Base-by-base conservation (phyloP, 2,113 vertebrate species). In the Gallinago jamesoni region DNA sequence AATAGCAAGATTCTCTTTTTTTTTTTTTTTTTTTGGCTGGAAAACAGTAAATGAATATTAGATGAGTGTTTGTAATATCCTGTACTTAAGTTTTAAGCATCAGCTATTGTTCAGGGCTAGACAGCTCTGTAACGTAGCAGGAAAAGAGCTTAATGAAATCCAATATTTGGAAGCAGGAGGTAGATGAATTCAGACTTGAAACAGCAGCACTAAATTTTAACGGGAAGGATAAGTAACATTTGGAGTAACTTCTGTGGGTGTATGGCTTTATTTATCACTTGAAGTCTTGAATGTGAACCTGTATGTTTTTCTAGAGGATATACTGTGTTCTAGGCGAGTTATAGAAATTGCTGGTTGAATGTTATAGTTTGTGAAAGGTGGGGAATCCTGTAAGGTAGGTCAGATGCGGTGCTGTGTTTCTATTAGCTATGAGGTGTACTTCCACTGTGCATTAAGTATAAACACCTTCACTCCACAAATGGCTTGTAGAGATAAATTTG, bases 41-140 rank as follows among this genome's bases (percentile, higher is more conserved):
- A 91, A 96, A 95, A 89, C 84, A 93, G 63, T 87, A 84, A 93
- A 93, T 96, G 27, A 96, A 97, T 96, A 95, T 95, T 96, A 92
- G 86, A 96, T 96, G 94, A 96, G 91, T 85, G 37, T 89, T 91
- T 89, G 84, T 95, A 92, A 95, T 91, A 96, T 97, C 95, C 95
- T 97, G 86, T 96, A 94, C 92, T 94, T 96, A 96, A 96, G 89
- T 93, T 96, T 95, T 96, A 96, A 93, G 92, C 91, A 85, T 97
- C 93, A 96, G 80, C 86, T 93, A 87, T 97, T 92, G 92, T 95
- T 95, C 77, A 87, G 91, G 66, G 91, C 90, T 90, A 95, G 94
- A 92, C 66, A 76, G 77, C 74, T 92, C 92, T 91, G 66, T 91
- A 95, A 73, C 19, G 0, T 87, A 94, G 77, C 86, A 87, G 95